Conservation (phyloP, 2,797 vertebrate species). For the Sphaeramia orbicularis region DNA sequence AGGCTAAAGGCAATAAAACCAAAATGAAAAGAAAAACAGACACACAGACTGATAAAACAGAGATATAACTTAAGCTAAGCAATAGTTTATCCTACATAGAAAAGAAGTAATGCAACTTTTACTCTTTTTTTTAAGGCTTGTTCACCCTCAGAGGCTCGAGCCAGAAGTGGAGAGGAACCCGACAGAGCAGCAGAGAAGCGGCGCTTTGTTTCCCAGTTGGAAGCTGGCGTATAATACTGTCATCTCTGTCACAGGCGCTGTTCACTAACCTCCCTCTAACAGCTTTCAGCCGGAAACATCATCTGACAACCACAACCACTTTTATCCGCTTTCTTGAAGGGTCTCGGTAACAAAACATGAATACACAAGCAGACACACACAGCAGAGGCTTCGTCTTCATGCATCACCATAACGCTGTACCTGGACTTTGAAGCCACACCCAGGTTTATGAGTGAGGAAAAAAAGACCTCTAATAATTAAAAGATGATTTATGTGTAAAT, state of each 20-base stretch:
- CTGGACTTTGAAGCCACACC: slow-evolving; percentile 1
- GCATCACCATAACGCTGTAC: slow-evolving; percentile 4
- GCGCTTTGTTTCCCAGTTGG: slow-evolving; percentile 78
- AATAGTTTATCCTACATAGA: slow-evolving; percentile 14
- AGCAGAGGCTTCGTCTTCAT: slow-evolving; percentile 19
- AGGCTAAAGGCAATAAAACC: slow-evolving; percentile 62
- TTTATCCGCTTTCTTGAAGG: slow-evolving; percentile 69
- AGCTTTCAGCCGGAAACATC: slow-evolving; percentile 79
- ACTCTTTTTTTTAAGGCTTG: not conserved
- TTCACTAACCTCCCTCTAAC: slow-evolving; percentile 59
- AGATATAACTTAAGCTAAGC: slow-evolving; percentile 17
- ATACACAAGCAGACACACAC: slow-evolving; percentile 32
- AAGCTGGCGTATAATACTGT: slow-evolving; percentile 65
- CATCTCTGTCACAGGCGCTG: slow-evolving; percentile 66
- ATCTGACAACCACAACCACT: slow-evolving; percentile 77
- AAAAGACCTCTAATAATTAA: too few relatives aligned
- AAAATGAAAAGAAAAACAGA: slow-evolving; percentile 33
- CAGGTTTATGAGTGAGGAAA: slow-evolving; percentile 8
- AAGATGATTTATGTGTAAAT: too few relatives aligned
- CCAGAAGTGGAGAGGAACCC: slow-evolving; percentile 51
- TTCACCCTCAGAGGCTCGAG: slow-evolving; percentile 20
- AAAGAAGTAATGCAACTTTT: slow-evolving; percentile 9
- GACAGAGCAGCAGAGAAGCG: slow-evolving; percentile 65
- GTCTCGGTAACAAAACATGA: slow-evolving; percentile 46
- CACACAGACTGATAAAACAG: slow-evolving; percentile 25